Evolutionary conservation across 2,888 invertebrate genomes (phyloP), one percentile per base, ranked within the genome.

Genomic region (Macrophya annulata): DNA sequence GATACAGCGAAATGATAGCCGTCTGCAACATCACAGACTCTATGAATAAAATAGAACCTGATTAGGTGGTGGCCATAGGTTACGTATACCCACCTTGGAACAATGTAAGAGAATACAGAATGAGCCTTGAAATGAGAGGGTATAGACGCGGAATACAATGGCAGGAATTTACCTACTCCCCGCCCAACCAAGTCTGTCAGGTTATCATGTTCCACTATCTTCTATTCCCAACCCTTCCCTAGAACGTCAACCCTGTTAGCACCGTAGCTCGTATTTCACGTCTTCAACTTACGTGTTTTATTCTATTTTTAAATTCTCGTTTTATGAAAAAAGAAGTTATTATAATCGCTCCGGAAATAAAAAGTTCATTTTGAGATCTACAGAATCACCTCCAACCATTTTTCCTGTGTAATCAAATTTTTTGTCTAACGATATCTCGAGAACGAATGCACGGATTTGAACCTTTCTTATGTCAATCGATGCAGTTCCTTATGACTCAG

Each of bases 71-170:
- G n/a, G 71, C 71, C n/a, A 40, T 71, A 17, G 51, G 77, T 51
- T 77, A 77, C 77, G 31, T 10, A 10, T 31, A 77, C 51, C 77
- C 77, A 55, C 51, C 51, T 55, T 5, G 86, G 72, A 71, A 84
- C 86, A 89, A 89, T 88, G 45, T 74, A 74, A 85, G 86, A 84
- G 88, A 89, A 88, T 89, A 87, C 87, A 84, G 85, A 89, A 88
- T 87, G 88, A 88, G 87, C 85, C 88, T 89, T 87, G 86, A 88
- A 89, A 88, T 89, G 87, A 88, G 87, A 85, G 82, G 84, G 77
- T 85, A 85, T 85, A 86, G 85, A 37, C 17, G 17, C 51, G 12
- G 51, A 48, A 76, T 72, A 76, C 77, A 77, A 77, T 55, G 51
- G 77, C 25, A 12, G 25, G 55, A 77, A 31, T 77, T 12, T 51